phyloP scores from a whole-genome alignment of 1,140 invertebrate genomes.

The Ostrea edulis region DNA sequence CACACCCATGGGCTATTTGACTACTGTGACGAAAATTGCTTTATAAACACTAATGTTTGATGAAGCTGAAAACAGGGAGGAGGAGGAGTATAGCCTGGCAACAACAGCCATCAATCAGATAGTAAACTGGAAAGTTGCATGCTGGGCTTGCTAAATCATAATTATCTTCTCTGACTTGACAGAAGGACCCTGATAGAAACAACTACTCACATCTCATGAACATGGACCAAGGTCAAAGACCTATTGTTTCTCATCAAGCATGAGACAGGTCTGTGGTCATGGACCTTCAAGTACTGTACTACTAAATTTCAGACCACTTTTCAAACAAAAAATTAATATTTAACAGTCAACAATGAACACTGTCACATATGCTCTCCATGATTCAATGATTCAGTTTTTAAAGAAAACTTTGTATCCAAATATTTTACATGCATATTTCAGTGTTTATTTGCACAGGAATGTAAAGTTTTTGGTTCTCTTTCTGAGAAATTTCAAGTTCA shows the following conservation, averaged over 20 bases:
- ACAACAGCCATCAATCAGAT: background rate
- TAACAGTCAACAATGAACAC: background rate
- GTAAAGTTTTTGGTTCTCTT: background rate
- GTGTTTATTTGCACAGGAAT: no score
- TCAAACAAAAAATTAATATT: background rate
- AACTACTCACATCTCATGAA: background rate
- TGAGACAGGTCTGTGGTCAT: background rate
- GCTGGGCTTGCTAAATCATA: background rate
- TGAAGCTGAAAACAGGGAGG: background rate
- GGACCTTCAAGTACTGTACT: background rate
- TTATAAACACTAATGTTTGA: no score
- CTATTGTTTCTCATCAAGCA: background rate
- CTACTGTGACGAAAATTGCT: no score
- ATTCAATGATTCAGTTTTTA: no score
- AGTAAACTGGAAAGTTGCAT: background rate
- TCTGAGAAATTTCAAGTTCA: background rate
- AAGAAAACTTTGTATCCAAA: no score
- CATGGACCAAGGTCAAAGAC: background rate
- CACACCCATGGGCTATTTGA: no score
- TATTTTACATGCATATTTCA: no score
- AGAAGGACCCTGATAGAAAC: background rate
- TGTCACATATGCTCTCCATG: no score
- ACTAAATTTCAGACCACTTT: background rate
- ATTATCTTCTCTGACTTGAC: slow-evolving; percentile 20
- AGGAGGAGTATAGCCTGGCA: background rate